Conservation (phyloP, 2,113 vertebrate genomes). For the Aramus guarauna region DNA sequence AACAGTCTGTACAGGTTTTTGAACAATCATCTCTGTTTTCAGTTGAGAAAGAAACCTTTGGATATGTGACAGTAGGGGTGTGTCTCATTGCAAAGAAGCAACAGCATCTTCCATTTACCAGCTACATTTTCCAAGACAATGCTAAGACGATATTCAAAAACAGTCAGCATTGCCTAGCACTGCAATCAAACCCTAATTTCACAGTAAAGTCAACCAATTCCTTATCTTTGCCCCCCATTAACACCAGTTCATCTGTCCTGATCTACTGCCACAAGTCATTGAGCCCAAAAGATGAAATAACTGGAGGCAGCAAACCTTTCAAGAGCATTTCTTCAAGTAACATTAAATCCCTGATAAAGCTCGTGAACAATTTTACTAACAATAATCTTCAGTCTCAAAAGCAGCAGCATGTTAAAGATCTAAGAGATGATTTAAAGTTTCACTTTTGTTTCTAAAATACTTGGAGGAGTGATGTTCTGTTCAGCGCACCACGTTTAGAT, state of each 20-base stretch:
- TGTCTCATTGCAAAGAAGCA: neutral
- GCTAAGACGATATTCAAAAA: neutral
- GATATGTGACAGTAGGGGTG: neutral
- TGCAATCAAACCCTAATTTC: neutral
- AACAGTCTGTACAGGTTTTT: neutral
- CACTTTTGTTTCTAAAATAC: neutral
- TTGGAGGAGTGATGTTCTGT: neutral
- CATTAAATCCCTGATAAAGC: conserved; percentile 82
- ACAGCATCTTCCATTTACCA: neutral
- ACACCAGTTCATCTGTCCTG: neutral
- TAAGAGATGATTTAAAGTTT: neutral
- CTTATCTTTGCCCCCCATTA: neutral
- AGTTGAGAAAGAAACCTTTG: neutral
- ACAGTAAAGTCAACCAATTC: neutral
- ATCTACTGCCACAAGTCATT: neutral
- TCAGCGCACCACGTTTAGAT: neutral
- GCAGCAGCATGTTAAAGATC: conserved; percentile 73
- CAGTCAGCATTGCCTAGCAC: neutral
- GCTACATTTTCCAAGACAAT: neutral
- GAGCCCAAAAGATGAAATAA: neutral
- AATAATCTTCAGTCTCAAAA: conserved; percentile 61
- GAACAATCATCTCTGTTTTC: neutral
- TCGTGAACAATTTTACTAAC: conserved; percentile 77
- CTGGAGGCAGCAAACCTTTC: neutral
- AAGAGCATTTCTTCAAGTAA: conserved; percentile 84